These are phyloP conservation scores for Chirona hameri DNA, from an alignment of 2,888 invertebrate genomes.

Conservation along the genomic window DNA sequence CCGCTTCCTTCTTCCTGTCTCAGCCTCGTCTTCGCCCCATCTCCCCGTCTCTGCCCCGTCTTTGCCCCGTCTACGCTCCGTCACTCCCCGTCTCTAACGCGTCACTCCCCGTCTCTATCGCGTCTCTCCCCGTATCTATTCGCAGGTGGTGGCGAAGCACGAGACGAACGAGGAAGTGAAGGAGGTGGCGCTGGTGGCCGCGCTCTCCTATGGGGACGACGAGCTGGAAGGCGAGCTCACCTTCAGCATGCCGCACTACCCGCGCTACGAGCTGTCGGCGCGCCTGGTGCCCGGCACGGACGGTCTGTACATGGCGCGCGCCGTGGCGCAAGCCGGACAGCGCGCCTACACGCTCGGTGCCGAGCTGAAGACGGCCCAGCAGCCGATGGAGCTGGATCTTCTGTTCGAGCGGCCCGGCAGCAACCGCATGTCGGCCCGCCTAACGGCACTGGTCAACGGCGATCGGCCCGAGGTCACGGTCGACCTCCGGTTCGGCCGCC, in stretches of 20 bases:
- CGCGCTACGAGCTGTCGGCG: background rate
- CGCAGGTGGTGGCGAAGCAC: background rate
- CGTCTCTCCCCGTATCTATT: too few species aligned
- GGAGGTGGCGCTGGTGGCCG: background rate
- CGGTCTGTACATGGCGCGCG: background rate
- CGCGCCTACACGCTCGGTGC: background rate
- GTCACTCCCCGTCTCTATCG: too few species aligned
- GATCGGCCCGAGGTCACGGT: background rate
- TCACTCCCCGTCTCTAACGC: too few species aligned
- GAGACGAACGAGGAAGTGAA: too few species aligned
- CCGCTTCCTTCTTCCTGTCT: too few species aligned
- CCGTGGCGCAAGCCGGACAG: background rate
- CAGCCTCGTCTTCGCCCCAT: too few species aligned
- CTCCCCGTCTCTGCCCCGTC: too few species aligned
- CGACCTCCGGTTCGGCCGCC: constrained; percentile 10
- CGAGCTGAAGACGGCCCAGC: background rate
- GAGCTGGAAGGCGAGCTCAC: background rate
- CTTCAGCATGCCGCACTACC: background rate
- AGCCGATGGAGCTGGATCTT: background rate
- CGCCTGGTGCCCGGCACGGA: background rate
- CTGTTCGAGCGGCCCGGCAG: background rate
- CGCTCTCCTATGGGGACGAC: background rate
- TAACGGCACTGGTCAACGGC: too few species aligned
- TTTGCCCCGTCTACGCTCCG: too few species aligned
- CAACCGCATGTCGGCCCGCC: background rate